Percentiles rank a stretch among this genome's conserved stretches.
Evolutionary conservation across 2,888 invertebrate species (phyloP).

Genomic region (Microdon myrmicae): DNA sequence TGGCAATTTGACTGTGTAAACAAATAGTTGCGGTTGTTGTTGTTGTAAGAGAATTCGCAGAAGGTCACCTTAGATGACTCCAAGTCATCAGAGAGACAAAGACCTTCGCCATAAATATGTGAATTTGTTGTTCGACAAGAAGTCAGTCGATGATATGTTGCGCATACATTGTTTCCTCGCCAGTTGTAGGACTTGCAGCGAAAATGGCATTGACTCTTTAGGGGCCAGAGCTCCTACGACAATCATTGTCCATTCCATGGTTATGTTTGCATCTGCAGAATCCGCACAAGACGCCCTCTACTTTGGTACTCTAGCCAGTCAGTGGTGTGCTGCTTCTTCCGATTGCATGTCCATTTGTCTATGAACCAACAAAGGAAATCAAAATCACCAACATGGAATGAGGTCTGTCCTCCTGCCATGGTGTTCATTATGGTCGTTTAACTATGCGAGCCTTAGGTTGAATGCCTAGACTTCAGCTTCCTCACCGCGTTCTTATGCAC

Average conservation of each 20-base stretch:
- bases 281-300: conserved; percentile 40
- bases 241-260: conserved; percentile 43
- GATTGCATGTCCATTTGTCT: conserved; percentile 14
- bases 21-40: conserved; percentile 31
- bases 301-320: conserved; percentile 13
- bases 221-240: conserved; percentile 28
- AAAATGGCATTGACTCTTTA: conserved; percentile 21
- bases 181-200: conserved; percentile 14
- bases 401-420: conserved; percentile 20
- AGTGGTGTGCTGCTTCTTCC: conserved; percentile 20
- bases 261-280: conserved; percentile 36
- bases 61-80: conserved; percentile 42
- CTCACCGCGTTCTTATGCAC: conserved; percentile 42
- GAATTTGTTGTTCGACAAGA: conserved; percentile 53
- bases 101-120: conserved; percentile 48
- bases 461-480: conserved; percentile 14
- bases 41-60: conserved; percentile 17
- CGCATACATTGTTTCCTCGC: conserved; percentile 42
- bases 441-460: conserved; percentile 35
- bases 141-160: conserved; percentile 51
- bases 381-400: conserved; percentile 49
- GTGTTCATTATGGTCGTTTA: conserved; percentile 45
- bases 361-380: conserved; percentile 44
- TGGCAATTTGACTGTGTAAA: conserved; percentile 35
- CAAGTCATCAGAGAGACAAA: conserved; percentile 32